Conservation (phyloP, 2,113 vertebrate genomes). For the Microtus ochrogaster region DNA sequence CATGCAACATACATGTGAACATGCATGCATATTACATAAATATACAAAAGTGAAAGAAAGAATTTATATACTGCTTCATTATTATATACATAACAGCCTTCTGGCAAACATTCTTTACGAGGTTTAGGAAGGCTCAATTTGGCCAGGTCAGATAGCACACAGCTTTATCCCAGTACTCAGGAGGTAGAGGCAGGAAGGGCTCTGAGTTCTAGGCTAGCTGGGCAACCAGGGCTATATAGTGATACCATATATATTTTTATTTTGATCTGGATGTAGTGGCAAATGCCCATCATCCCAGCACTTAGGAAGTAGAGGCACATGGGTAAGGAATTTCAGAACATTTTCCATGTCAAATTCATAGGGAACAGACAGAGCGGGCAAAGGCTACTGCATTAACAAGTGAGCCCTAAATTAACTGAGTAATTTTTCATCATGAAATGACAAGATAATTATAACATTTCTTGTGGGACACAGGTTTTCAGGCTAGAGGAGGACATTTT, state of each 20-base stretch:
- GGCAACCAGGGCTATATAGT: no score
- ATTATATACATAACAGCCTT: background rate
- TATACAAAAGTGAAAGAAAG: background rate
- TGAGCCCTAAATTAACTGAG: background rate
- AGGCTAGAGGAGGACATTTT: background rate
- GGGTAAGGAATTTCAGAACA: background rate
- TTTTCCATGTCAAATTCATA: slow-evolving; percentile 49
- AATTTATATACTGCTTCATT: background rate
- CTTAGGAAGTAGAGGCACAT: background rate
- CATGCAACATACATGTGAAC: background rate
- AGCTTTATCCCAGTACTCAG: background rate
- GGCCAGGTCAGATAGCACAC: no score
- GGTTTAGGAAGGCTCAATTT: background rate
- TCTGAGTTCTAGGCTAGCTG: background rate
- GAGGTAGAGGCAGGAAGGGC: background rate
- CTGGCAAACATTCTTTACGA: background rate
- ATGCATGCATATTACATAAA: background rate
- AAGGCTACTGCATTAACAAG: slow-evolving; percentile 24
- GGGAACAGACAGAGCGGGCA: background rate
- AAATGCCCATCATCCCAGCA: background rate
- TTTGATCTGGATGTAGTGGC: background rate
- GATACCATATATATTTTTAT: background rate
- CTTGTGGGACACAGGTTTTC: background rate
- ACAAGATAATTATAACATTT: slow-evolving; percentile 16
- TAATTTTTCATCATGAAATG: slow-evolving; percentile 62